These are phyloP conservation scores for Teleogryllus oceanicus DNA, from an alignment of 2,888 invertebrate genomes.

Conservation along the genomic window DNA sequence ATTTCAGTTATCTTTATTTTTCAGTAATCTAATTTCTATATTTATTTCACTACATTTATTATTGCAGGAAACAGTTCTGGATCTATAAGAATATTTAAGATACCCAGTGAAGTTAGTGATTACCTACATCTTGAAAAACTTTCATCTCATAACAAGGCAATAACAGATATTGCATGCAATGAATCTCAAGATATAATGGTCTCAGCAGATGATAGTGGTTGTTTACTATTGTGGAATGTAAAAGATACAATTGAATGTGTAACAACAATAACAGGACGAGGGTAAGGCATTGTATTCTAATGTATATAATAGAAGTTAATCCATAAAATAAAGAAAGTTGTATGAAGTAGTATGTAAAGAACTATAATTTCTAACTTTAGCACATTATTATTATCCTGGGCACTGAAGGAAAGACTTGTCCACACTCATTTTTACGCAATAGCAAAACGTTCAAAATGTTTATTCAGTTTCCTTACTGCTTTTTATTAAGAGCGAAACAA, in stretches of 20 bases:
- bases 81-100: background rate
- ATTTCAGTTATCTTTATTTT: background rate
- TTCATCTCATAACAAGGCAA: slow-evolving; percentile 40
- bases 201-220: slow-evolving; percentile 42
- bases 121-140: slow-evolving; percentile 39
- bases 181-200: slow-evolving; percentile 38
- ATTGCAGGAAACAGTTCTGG: background rate
- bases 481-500: too few species aligned
- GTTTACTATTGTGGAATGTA: slow-evolving; percentile 40
- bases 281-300: background rate
- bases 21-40: background rate
- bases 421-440: too few species aligned
- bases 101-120: background rate
- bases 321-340: too few species aligned
- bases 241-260: background rate
- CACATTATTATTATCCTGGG: too few species aligned
- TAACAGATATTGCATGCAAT: slow-evolving; percentile 40
- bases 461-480: too few species aligned
- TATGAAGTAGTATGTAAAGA: too few species aligned
- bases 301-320: too few species aligned
- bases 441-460: too few species aligned
- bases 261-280: background rate
- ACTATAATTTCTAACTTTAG: too few species aligned
- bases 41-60: background rate
- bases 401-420: too few species aligned